Conservation (phyloP, 2,888 invertebrate genomes). For the Antheraea assamensis region DNA sequence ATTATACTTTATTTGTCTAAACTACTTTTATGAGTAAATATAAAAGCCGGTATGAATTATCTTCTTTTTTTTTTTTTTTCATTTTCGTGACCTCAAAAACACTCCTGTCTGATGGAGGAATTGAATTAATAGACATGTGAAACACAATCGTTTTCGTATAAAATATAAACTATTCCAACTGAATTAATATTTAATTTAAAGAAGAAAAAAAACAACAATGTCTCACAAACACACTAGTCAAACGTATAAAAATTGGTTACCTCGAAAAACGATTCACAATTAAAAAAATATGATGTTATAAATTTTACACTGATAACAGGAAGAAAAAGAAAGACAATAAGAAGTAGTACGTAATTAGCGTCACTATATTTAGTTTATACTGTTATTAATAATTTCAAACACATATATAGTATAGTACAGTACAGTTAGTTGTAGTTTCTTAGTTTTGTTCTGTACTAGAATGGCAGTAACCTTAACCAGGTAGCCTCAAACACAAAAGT, state of each 20-base stretch:
- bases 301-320: too few relatives aligned
- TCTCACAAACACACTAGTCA: too few relatives aligned
- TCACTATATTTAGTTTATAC: background rate
- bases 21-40: constrained; percentile 3
- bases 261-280: too few relatives aligned
- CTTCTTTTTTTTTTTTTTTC: background rate
- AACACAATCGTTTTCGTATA: too few relatives aligned
- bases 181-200: too few relatives aligned
- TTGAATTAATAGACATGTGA: background rate
- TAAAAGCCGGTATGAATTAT: background rate
- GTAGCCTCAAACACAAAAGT: background rate
- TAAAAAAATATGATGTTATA: too few relatives aligned
- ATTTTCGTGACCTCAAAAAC: background rate
- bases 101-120: background rate
- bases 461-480: background rate
- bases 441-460: background rate
- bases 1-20: background rate
- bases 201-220: too few relatives aligned
- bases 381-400: background rate
- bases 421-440: background rate
- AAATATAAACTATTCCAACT: too few relatives aligned
- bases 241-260: too few relatives aligned
- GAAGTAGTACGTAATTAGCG: background rate
- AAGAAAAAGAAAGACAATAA: too few relatives aligned
- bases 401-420: background rate